Base-by-base conservation (phyloP, 2,888 invertebrate genomes). In the Chaitophorus viminalis region DNA sequence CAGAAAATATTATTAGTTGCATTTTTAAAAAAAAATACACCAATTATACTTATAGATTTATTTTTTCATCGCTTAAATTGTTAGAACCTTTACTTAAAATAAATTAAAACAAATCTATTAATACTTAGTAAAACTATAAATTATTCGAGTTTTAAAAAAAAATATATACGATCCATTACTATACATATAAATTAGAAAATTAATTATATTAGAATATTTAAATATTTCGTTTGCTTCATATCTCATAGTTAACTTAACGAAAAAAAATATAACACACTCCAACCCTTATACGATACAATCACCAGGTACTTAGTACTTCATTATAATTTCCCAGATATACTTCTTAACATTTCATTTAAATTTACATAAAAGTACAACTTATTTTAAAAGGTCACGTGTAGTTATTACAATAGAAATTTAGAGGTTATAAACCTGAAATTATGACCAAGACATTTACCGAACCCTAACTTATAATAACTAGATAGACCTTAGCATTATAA, bases 351-450 rank as follows among this genome's bases (percentile, higher is more conserved):
- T 83, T 75, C n/a, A 83, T 39, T 83, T 18, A 0, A 31, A 72
- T 72, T 60, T 60, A 29, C 39, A 60, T 75, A 83, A 75, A 83
- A 75, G 60, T 60, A 3, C 29, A 65, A 21, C 83, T 75, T 39
- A 75, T 75, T 65, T 65, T 31, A 17, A 84, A 84, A 84, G 83
- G 83, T 84, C 83, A 65, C 60, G 39, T 60, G 18, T 82, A 54
- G 25, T 25, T 21, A 60, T 76, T 11, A 60, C 29, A 84, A 65
- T 14, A 65, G 33, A 14, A 75, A 60, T 76, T 74, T 84, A 76
- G 31, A 17, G 83, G 83, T 84, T 31, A 84, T 29, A 39, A 65
- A 76, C 65, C 75, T 60, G 21, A 84, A 31, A 31, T 21, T 75
- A 70, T 70, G 11, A 14, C 75, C 39, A 65, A 84, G 31, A 76